Conservation (phyloP, 2,888 invertebrate species). For the Portevinia maculata region DNA sequence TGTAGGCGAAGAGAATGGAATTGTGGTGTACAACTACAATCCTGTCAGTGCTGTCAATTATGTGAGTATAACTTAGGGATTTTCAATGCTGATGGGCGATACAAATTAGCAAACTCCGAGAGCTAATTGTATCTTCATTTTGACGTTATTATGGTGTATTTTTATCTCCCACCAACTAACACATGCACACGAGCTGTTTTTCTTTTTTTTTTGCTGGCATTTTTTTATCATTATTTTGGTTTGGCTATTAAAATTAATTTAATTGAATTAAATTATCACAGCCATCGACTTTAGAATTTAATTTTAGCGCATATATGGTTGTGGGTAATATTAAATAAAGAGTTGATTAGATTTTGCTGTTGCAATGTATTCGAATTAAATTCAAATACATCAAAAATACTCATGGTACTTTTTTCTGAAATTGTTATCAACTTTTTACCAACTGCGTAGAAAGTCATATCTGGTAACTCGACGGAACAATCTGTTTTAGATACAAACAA, state of each 20-base stretch:
- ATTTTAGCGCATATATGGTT: conserved; percentile 40
- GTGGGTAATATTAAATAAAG: not conserved
- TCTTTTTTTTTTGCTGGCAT: conserved; percentile 30
- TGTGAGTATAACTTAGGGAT: conserved; percentile 84
- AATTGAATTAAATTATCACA: conserved; percentile 52
- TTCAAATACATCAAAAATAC: too few relatives aligned
- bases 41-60: conserved; percentile 94
- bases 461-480: too few relatives aligned
- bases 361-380: not conserved
- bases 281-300: conserved; percentile 37
- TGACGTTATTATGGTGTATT: conserved; percentile 36
- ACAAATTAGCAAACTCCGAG: conserved; percentile 24
- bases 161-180: conserved; percentile 18
- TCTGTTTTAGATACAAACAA: too few relatives aligned
- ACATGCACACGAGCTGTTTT: not conserved
- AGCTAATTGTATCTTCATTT: conserved; percentile 65
- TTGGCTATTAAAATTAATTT: conserved; percentile 52
- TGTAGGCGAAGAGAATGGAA: conserved; percentile 93
- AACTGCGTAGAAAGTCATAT: too few relatives aligned
- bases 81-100: not conserved
- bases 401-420: too few relatives aligned
- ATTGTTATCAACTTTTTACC: too few relatives aligned
- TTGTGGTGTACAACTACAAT: conserved; percentile 92
- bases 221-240: conserved; percentile 43
- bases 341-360: not conserved